A percentile compares a stretch with the other conserved stretches of the same genome.
Evolutionary conservation across 2,888 invertebrate species (phyloP).

Genomic region (Lepidocyrtinus sp.): DNA sequence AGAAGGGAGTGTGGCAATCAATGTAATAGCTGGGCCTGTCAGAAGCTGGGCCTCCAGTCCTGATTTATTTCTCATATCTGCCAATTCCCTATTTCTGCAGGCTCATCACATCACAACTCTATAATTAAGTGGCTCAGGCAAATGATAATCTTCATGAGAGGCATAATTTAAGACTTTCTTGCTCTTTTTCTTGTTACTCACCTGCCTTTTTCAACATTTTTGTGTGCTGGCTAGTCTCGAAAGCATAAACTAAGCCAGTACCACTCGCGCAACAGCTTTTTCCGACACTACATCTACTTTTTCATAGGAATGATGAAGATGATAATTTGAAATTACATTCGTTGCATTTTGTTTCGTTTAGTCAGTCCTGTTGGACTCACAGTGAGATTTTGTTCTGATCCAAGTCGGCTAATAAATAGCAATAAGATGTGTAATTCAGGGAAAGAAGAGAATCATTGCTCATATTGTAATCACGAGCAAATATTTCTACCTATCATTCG

Average conservation of each 20-base stretch:
- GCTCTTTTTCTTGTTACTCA: constrained; percentile 51
- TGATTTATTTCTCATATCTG: constrained; percentile 63
- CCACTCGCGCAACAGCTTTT: neutral
- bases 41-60: constrained; percentile 61
- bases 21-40: constrained; percentile 60
- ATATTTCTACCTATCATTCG: constrained; percentile 40
- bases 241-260: too few relatives aligned
- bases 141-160: constrained; percentile 62
- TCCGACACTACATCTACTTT: constrained; percentile 3
- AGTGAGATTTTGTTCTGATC: neutral
- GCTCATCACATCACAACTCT: constrained; percentile 62
- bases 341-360: constrained; percentile 1
- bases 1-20: constrained; percentile 63
- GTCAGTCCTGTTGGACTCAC: constrained; percentile 2
- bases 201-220: constrained; percentile 22
- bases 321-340: constrained; percentile 5
- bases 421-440: neutral
- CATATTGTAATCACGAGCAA: constrained; percentile 55
- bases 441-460: constrained; percentile 47
- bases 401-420: constrained; percentile 1
- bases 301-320: neutral
- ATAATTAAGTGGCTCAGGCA: constrained; percentile 61
- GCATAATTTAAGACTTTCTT: constrained; percentile 61
- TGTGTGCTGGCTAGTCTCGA: neutral
- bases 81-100: constrained; percentile 62